Conservation (phyloP, 2,888 invertebrate species). For the Hemicrepidius hirtus region DNA sequence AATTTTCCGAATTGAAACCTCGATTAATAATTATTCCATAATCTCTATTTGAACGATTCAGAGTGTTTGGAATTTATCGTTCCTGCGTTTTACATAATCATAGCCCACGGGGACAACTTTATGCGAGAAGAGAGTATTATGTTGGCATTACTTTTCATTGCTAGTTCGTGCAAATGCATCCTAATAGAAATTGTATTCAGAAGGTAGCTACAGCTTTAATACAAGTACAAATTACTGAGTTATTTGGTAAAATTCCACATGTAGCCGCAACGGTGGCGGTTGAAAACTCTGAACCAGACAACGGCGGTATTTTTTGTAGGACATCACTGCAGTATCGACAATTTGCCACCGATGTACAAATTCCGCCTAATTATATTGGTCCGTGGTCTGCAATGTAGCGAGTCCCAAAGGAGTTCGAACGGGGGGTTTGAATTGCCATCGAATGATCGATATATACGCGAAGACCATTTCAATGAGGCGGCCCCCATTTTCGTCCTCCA, state of each 20-base stretch:
- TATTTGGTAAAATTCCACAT: constrained; percentile 8
- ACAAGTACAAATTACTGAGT: constrained; percentile 12
- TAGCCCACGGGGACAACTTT: constrained; percentile 32
- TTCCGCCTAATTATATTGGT: constrained; percentile 57
- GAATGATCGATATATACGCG: constrained; percentile 51
- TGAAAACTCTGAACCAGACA: constrained; percentile 22
- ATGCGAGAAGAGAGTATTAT: constrained; percentile 32
- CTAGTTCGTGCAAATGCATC: constrained; percentile 36
- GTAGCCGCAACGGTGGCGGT: constrained; percentile 20
- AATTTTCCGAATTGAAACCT: too few species aligned
- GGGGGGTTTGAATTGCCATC: constrained; percentile 51
- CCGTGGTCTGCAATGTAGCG: constrained; percentile 52
- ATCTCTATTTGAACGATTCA: constrained; percentile 29
- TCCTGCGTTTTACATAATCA: constrained; percentile 39
- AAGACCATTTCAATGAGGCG: constrained; percentile 52
- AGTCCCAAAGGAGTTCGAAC: constrained; percentile 55
- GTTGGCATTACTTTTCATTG: constrained; percentile 41
- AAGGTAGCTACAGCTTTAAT: too few species aligned
- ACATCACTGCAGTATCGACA: constrained; percentile 48
- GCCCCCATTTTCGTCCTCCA: constrained; percentile 42
- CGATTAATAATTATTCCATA: constrained; percentile 19
- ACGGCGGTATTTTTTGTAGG: constrained; percentile 30
- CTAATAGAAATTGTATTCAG: constrained; percentile 26
- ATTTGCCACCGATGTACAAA: constrained; percentile 56
- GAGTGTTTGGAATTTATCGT: constrained; percentile 37